Conservation (phyloP, 30 jellyfish, hydroid and myxozoan species). For the Calvadosia cruxmelitensis region DNA sequence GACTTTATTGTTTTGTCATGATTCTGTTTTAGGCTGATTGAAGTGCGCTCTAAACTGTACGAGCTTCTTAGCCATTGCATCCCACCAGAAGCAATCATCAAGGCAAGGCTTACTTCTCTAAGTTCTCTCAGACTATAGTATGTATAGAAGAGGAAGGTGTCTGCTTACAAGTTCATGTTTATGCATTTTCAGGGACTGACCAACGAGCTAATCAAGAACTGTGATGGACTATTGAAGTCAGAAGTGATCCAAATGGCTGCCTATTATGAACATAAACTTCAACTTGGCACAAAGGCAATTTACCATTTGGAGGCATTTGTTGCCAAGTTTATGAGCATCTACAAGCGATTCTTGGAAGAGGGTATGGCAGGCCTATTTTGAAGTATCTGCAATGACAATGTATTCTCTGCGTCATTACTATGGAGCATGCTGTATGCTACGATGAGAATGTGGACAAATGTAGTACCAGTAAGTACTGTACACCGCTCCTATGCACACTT, state of each 20-base stretch:
- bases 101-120: conserved; percentile 32
- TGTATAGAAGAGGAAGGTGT: too few species aligned
- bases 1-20: too few species aligned
- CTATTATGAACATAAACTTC: conserved; percentile 71
- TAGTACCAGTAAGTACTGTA: too few species aligned
- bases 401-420: too few species aligned
- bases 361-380: conserved; percentile 86
- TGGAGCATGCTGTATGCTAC: too few species aligned
- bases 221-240: conserved; percentile 80
- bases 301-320: conserved; percentile 96
- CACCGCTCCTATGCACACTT: too few species aligned
- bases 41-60: conserved; percentile 64
- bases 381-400: not conserved
- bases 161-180: not conserved
- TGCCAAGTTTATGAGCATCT: conserved; percentile 92
- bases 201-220: conserved; percentile 56
- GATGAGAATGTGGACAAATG: too few species aligned
- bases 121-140: too few species aligned
- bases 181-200: conserved; percentile 72
- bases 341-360: conserved; percentile 77
- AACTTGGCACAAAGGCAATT: conserved; percentile 91
- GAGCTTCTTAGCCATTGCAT: conserved; percentile 86
- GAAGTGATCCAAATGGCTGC: conserved; percentile 94
- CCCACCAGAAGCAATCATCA: conserved; percentile 80
- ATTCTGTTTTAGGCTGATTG: conserved; percentile 43